Evolutionary conservation across 2,113 vertebrate species (phyloP).

Genomic region (Rafetus swinhoei): DNA sequence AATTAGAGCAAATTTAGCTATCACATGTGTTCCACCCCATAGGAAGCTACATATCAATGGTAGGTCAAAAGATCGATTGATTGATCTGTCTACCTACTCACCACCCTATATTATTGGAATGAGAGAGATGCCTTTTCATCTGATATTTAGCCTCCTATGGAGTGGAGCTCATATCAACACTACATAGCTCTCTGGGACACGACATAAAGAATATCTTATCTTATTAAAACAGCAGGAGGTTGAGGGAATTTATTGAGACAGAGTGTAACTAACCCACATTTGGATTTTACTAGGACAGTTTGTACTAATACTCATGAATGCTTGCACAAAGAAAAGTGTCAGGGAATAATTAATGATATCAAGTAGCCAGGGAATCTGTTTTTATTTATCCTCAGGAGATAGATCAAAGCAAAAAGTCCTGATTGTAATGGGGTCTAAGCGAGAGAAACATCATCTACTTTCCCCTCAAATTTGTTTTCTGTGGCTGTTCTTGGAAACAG

Average conservation of each 20-base stretch:
- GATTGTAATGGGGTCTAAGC: background rate
- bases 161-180: background rate
- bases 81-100: too few species aligned
- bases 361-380: background rate
- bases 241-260: background rate
- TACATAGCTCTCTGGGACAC: background rate
- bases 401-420: conserved; percentile 32
- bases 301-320: conserved; percentile 19
- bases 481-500: conserved; percentile 42
- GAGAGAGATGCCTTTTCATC: conserved; percentile 6
- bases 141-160: background rate
- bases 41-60: background rate
- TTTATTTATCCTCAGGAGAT: conserved; percentile 38
- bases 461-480: background rate
- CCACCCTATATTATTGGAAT: background rate
- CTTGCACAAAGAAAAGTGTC: conserved; percentile 9
- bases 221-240: conserved; percentile 22
- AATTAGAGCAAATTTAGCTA: background rate
- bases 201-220: background rate
- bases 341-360: conserved; percentile 27
- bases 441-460: background rate
- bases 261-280: background rate
- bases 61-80: background rate
- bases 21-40: background rate
- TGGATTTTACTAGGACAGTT: conserved; percentile 60